Base-by-base conservation (phyloP, 2,797 vertebrate genomes). In the Anas capensis region DNA sequence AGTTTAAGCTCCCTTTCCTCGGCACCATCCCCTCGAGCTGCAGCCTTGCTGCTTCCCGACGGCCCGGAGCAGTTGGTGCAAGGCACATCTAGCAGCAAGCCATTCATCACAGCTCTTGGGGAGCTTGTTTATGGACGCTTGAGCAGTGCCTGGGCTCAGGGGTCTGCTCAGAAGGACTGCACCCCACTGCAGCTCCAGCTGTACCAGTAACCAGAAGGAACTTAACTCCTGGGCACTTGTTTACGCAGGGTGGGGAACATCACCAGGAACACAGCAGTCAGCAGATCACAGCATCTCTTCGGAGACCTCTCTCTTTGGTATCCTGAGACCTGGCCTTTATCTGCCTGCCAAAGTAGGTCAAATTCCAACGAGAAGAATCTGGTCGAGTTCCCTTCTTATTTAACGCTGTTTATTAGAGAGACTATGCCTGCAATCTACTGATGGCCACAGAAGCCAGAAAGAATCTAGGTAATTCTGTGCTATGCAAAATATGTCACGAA, bases 341-440 rank as follows among this genome's bases (percentile, higher is more conserved):
- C 93, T 77, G 90, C 88, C 56, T 44, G 81, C 40, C 68, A 48
- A 75, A 92, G 34, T 42, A 79, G 94, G 92, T 90, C 94, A 86
- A 2, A 42, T 10, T 76, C 83, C 83, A 16, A 27, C 60, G 81
- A 42, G 70, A 14, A 71, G 56, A 48, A 42, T 62, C 66, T 14
- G 8, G 33, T 40, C 0, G 0, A 57, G 78, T 29, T 61, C 89
- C 93, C 84, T 61, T 49, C 86, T 88, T 70, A 70, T 8, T 68
- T 53, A 78, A 65, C 12, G 0, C 33, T 53, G 77, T 84, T 94
- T 82, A 76, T 79, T 65, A 68, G 29, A 38, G 58, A 82, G 86
- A 9, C 92, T 34, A 6, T 40, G 78, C 78, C 80, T 82, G 71
- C 94, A 42, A 73, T 79, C 90, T 40, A 53, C 79, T n/a, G 7